Evolutionary conservation across 2,113 vertebrate species (phyloP).

Genomic region (Rynchops niger): DNA sequence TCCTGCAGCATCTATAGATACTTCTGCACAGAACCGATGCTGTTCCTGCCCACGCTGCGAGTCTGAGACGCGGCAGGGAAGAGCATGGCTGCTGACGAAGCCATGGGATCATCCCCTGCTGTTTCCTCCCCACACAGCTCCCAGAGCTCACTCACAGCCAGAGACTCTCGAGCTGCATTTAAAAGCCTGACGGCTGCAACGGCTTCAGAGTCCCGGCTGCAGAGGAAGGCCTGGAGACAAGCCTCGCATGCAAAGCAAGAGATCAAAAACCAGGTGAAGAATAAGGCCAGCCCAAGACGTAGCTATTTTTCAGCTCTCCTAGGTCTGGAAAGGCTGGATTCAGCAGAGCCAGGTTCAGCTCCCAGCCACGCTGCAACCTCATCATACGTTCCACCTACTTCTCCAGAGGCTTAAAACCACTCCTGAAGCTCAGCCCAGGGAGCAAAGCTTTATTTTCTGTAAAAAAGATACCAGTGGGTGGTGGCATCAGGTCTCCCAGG

Average conservation of each 20-base stretch:
- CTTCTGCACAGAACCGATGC: neutral
- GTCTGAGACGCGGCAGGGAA: neutral
- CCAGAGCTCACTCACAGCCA: neutral
- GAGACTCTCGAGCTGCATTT: neutral
- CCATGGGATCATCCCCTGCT: neutral
- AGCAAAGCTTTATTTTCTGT: neutral
- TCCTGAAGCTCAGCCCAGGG: neutral
- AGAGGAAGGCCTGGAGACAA: constrained; percentile 15
- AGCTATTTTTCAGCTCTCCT: neutral
- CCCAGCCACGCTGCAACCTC: neutral
- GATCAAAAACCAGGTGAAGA: constrained; percentile 48
- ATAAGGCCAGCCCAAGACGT: neutral
- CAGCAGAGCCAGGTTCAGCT: neutral
- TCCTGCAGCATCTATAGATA: neutral
- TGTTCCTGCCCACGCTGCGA: neutral
- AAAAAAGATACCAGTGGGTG: neutral
- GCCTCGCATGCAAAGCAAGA: constrained; percentile 16
- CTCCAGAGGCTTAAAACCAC: neutral
- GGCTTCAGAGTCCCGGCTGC: neutral
- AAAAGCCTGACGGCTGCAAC: neutral
- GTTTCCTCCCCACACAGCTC: fast-evolving
- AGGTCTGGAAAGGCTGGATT: constrained; percentile 5
- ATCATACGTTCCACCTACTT: neutral
- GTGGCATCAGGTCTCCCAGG: neutral
- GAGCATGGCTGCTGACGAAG: neutral